Conservation (phyloP, 1,140 invertebrate species). For the Spodoptera frugiperda region DNA sequence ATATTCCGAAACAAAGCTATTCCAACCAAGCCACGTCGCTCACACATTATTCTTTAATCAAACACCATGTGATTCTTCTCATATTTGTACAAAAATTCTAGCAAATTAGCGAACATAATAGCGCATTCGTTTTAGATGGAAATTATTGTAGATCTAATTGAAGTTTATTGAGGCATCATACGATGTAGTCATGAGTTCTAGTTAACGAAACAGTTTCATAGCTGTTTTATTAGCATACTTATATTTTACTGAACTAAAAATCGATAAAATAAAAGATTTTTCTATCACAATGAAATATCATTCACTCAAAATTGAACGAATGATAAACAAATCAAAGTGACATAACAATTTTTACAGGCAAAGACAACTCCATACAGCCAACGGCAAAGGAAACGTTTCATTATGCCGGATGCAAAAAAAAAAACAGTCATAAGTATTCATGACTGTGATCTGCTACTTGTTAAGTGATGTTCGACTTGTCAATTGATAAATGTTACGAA, state of each 20-base stretch:
- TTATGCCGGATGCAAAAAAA: slow-evolving; percentile 7
- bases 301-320: slow-evolving; percentile 4
- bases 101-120: slow-evolving; percentile 65
- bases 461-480: slow-evolving; percentile 19
- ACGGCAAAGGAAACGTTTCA: slow-evolving; percentile 7
- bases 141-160: slow-evolving; percentile 76
- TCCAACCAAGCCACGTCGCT: too few relatives aligned
- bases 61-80: slow-evolving; percentile 28
- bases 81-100: slow-evolving; percentile 69
- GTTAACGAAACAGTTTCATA: slow-evolving; percentile 24
- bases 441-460: slow-evolving; percentile 11
- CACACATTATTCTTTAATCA: too few relatives aligned
- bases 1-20: too few relatives aligned
- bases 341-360: not conserved
- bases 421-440: slow-evolving; percentile 4
- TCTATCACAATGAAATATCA: not conserved
- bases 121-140: slow-evolving; percentile 54
- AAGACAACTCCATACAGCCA: too few relatives aligned
- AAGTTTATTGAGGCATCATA: slow-evolving; percentile 78
- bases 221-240: not conserved
- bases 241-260: too few relatives aligned
- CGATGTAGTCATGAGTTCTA: slow-evolving; percentile 41
- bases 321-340: not conserved
- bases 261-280: too few relatives aligned
- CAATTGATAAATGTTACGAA: slow-evolving; percentile 37